phyloP scores from a whole-genome alignment of 1,140 invertebrate genomes.

The Drosophila nikananu region DNA sequence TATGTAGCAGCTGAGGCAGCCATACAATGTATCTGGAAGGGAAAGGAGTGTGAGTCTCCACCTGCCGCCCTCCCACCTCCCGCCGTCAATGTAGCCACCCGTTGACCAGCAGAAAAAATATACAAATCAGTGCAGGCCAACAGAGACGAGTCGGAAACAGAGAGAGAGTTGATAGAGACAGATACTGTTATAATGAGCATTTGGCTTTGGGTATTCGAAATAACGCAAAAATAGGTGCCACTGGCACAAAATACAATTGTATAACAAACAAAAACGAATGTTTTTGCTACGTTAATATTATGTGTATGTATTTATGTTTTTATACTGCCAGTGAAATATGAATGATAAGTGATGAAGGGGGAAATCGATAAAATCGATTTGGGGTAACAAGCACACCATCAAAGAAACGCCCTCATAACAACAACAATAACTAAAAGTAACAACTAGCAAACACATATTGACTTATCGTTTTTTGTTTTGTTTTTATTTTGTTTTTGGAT shows the following conservation, averaged over 20 bases:
- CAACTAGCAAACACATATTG: slow-evolving; percentile 20
- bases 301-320: background rate
- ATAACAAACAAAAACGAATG: slow-evolving; percentile 62
- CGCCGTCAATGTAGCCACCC: slow-evolving; percentile 15
- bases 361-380: slow-evolving; percentile 77
- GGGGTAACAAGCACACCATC: slow-evolving; percentile 46
- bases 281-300: slow-evolving; percentile 9
- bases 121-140: slow-evolving; percentile 61
- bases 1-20: slow-evolving; percentile 51
- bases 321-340: slow-evolving; percentile 26
- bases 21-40: slow-evolving; percentile 55
- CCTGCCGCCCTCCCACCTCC: slow-evolving; percentile 12
- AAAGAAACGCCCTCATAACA: slow-evolving; percentile 3
- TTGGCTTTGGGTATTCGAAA: slow-evolving; percentile 43
- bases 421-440: slow-evolving; percentile 18
- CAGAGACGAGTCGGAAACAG: slow-evolving; percentile 6
- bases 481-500: slow-evolving; percentile 60
- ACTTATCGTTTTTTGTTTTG: slow-evolving; percentile 58
- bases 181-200: slow-evolving; percentile 64
- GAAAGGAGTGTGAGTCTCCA: slow-evolving; percentile 37
- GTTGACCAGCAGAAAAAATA: slow-evolving; percentile 5
- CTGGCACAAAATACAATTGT: slow-evolving; percentile 58
- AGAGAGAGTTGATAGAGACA: slow-evolving; percentile 31
- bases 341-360: slow-evolving; percentile 29
- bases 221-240: slow-evolving; percentile 42